Conservation (phyloP, 2,113 vertebrate species). For the Pao palembangensis region DNA sequence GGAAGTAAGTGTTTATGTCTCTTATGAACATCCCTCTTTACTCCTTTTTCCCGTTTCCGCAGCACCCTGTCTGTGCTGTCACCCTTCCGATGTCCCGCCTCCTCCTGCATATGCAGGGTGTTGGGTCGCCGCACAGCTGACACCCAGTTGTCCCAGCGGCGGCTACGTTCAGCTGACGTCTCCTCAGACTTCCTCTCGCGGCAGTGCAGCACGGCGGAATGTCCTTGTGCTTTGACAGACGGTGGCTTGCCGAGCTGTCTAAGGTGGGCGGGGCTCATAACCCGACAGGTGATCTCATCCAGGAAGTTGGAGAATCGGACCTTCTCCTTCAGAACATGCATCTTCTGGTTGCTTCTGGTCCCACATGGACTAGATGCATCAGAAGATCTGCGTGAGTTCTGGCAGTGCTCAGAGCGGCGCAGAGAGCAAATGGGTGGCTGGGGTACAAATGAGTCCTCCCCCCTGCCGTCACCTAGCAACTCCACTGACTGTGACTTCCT, state of each 20-base stretch:
- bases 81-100: constrained; percentile 35
- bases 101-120: constrained; percentile 45
- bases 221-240: background rate
- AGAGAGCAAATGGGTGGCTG: constrained; percentile 22
- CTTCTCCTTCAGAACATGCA: constrained; percentile 76
- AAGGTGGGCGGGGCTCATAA: constrained; percentile 78
- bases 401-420: constrained; percentile 10
- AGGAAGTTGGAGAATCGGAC: constrained; percentile 83
- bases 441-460: background rate
- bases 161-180: constrained; percentile 25
- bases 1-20: constrained; percentile 12
- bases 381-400: background rate
- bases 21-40: constrained; percentile 23
- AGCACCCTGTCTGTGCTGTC: constrained; percentile 30
- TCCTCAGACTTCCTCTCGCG: constrained; percentile 8
- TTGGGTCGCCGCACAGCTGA: constrained; percentile 43
- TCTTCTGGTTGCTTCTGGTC: constrained; percentile 56
- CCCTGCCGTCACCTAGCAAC: constrained; percentile 39
- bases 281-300: constrained; percentile 80
- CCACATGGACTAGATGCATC: constrained; percentile 3
- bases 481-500: constrained; percentile 75
- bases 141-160: constrained; percentile 62
- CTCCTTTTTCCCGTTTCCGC: constrained; percentile 37
- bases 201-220: background rate
- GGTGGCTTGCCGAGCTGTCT: constrained; percentile 42